Conservation (phyloP, 2,888 invertebrate species). For the Hirtodrosophila trivittata region DNA sequence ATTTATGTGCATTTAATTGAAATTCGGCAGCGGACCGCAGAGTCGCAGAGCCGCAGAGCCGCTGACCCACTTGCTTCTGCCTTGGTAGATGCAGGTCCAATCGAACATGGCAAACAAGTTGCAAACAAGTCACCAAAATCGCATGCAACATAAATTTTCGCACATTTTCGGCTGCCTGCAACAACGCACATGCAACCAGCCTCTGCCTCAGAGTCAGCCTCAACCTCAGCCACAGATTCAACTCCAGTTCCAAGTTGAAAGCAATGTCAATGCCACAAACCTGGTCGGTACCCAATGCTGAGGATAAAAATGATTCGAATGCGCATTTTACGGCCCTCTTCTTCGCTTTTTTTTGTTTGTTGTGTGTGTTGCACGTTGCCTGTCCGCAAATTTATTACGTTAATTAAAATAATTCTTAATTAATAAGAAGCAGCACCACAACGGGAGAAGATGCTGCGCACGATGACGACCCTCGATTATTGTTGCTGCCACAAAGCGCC, state of each 20-base stretch:
- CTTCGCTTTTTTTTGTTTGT: slow-evolving; percentile 17
- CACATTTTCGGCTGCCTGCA: slow-evolving; percentile 70
- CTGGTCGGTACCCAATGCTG: slow-evolving; percentile 13
- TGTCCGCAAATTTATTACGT: slow-evolving; percentile 82
- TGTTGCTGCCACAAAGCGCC: slow-evolving; percentile 35
- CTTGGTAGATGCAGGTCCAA: slow-evolving; percentile 42
- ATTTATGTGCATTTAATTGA: slow-evolving; percentile 78
- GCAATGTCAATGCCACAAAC: slow-evolving; percentile 31
- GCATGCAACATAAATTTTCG: slow-evolving; percentile 82
- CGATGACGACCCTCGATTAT: slow-evolving; percentile 20
- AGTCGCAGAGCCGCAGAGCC: slow-evolving; percentile 14
- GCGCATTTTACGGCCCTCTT: slow-evolving; percentile 37
- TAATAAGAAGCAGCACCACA: slow-evolving; percentile 79
- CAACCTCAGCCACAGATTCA: slow-evolving; percentile 6
- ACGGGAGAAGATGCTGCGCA: slow-evolving; percentile 28
- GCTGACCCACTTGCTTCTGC: slow-evolving; percentile 60
- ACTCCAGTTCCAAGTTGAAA: neutral
- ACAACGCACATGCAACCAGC: slow-evolving; percentile 55
- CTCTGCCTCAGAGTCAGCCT: slow-evolving; percentile 3
- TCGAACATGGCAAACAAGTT: slow-evolving; percentile 74
- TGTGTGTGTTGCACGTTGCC: slow-evolving; percentile 42
- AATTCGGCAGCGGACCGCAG: slow-evolving; percentile 56
- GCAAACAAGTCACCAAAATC: slow-evolving; percentile 79
- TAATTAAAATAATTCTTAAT: slow-evolving; percentile 85
- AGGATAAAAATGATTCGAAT: slow-evolving; percentile 27